These are phyloP conservation scores for Trachymyrmex cornetzi DNA, from an alignment of 1,140 invertebrate species.

Conservation along the genomic window DNA sequence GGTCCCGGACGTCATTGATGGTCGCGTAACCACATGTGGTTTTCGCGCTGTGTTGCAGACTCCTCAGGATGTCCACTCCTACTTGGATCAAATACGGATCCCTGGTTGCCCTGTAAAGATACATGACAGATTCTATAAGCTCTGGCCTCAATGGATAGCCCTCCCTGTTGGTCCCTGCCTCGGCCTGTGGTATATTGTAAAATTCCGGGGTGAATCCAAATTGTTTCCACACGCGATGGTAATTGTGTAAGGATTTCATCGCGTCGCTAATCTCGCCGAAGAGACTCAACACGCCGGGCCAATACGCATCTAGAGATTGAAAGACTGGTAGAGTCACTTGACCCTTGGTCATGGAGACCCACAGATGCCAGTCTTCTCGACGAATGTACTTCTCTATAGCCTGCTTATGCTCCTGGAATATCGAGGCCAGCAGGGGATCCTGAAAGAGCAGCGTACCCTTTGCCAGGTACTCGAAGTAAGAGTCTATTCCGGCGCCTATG, in stretches of 20 bases:
- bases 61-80: constrained; percentile 95
- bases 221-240: constrained; percentile 98
- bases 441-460: constrained; percentile 95
- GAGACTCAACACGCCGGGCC: constrained; percentile 97
- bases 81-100: constrained; percentile 97
- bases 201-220: constrained; percentile 99
- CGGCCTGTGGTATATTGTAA: constrained; percentile 96
- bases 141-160: constrained; percentile 98
- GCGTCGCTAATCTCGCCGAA: constrained; percentile 96
- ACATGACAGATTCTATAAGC: constrained; percentile 98
- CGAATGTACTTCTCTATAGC: constrained; percentile 96
- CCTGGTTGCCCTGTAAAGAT: constrained; percentile 96
- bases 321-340: constrained; percentile 98
- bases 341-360: constrained; percentile 98
- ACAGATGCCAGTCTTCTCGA: constrained; percentile 98
- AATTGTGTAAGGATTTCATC: constrained; percentile 97
- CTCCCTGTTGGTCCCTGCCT: constrained; percentile 94
- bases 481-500: constrained; percentile 97
- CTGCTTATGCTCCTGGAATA: constrained; percentile 94
- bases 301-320: constrained; percentile 99
- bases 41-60: constrained; percentile 95
- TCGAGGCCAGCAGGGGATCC: constrained; percentile 95
- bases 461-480: constrained; percentile 99
- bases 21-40: constrained; percentile 99
- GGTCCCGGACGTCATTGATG: constrained; percentile 96